These are phyloP conservation scores for Scaeva pyrastri DNA, from an alignment of 2,888 invertebrate genomes.

Conservation along the genomic window DNA sequence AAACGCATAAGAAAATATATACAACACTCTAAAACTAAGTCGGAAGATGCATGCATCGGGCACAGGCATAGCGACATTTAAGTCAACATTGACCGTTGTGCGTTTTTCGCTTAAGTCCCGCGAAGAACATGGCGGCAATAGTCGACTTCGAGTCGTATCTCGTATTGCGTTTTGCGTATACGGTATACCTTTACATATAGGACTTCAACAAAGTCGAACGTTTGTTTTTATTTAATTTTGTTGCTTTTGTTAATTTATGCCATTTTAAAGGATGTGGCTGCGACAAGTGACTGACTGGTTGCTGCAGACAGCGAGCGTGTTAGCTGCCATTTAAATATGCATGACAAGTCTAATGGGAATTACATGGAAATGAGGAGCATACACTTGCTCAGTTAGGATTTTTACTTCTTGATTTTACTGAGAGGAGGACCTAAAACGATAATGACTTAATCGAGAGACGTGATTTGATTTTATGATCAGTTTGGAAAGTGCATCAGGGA, in stretches of 20 bases:
- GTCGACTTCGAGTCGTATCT: background rate
- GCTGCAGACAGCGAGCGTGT: slow-evolving; percentile 67
- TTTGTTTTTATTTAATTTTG: slow-evolving; percentile 19
- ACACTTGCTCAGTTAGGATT: slow-evolving; percentile 16
- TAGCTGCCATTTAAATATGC: slow-evolving; percentile 75
- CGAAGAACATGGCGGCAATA: slow-evolving; percentile 69
- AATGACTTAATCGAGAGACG: background rate
- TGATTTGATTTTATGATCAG: too few relatives aligned
- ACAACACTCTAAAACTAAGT: slow-evolving; percentile 11
- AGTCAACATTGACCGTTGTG: slow-evolving; percentile 55
- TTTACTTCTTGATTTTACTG: slow-evolving; percentile 45
- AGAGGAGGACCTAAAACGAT: background rate
- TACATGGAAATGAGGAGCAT: slow-evolving; percentile 69
- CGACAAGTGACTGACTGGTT: slow-evolving; percentile 69
- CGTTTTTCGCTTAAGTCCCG: slow-evolving; percentile 19
- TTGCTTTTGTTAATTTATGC: slow-evolving; percentile 69
- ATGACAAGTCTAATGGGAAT: slow-evolving; percentile 74
- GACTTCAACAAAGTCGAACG: slow-evolving; percentile 33
- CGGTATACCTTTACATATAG: background rate
- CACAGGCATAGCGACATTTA: slow-evolving; percentile 10
- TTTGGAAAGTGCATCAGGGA: too few relatives aligned
- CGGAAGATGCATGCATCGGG: slow-evolving; percentile 13
- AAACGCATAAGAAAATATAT: slow-evolving; percentile 8
- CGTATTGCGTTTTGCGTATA: background rate
- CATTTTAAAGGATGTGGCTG: slow-evolving; percentile 71